Evolutionary conservation across 2,888 invertebrate species (phyloP).

Genomic region (Opisthograptis luteolata): DNA sequence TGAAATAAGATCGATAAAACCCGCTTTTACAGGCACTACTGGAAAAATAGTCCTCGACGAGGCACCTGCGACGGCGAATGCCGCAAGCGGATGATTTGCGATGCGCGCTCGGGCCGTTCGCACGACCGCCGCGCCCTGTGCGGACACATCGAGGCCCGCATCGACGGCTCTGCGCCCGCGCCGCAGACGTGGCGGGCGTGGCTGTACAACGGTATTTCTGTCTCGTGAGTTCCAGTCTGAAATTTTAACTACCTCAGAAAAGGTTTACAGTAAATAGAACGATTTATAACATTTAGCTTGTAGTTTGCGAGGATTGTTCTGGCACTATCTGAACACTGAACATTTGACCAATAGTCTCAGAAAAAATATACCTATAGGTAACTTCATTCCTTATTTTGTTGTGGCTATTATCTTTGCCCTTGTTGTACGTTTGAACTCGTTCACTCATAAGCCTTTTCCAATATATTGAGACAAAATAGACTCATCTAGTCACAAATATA

Average conservation of each 20-base stretch:
- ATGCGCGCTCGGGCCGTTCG: conserved; percentile 93
- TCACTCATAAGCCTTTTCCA: no score
- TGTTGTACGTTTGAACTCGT: no score
- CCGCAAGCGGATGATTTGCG: conserved; percentile 93
- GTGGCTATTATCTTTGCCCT: no score
- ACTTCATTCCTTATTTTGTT: no score
- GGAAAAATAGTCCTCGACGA: conserved; percentile 94
- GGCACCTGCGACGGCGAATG: conserved; percentile 93
- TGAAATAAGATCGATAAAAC: not conserved
- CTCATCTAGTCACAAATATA: no score
- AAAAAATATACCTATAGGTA: no score
- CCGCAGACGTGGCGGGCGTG: conserved; percentile 93
- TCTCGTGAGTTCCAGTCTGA: conserved; percentile 87
- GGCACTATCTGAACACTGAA: no score
- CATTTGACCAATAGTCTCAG: no score
- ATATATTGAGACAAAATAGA: no score
- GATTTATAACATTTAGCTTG: no score
- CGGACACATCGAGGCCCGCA: conserved; percentile 92
- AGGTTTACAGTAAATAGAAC: no score
- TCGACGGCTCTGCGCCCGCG: conserved; percentile 88
- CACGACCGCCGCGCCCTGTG: conserved; percentile 94
- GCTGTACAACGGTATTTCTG: conserved; percentile 93
- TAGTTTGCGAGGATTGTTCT: no score
- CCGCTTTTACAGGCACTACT: conserved; percentile 88
- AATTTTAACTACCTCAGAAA: not conserved